These are phyloP conservation scores for Acanthopagrus latus DNA, from an alignment of 2,797 vertebrate species.

Conservation along the genomic window DNA sequence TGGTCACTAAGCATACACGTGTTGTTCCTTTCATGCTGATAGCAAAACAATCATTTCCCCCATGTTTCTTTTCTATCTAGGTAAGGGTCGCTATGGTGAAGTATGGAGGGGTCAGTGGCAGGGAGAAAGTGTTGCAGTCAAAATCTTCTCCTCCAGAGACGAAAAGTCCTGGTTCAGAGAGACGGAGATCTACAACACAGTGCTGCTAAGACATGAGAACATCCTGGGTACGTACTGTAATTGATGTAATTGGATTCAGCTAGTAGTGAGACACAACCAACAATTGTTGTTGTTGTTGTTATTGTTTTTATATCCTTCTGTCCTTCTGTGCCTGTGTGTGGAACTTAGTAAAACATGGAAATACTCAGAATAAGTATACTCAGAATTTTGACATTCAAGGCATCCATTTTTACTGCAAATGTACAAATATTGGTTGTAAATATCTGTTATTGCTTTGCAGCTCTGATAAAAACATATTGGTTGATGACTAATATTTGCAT, in stretches of 20 bases:
- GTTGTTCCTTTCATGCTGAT: not conserved
- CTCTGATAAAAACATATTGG: no score
- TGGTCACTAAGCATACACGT: not conserved
- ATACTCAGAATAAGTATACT: no score
- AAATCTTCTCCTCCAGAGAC: constrained; percentile 98
- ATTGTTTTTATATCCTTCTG: not conserved
- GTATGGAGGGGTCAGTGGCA: constrained; percentile 99
- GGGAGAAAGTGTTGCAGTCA: constrained; percentile 97
- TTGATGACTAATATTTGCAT: not conserved
- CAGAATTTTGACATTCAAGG: no score
- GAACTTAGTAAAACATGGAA: no score
- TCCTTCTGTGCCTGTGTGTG: no score
- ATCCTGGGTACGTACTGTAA: constrained; percentile 89
- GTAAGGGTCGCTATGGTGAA: constrained; percentile 97
- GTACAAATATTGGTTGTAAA: no score
- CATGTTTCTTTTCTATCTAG: constrained; percentile 71
- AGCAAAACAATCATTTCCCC: not conserved
- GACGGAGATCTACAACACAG: constrained; percentile 98
- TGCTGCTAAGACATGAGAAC: constrained; percentile 96
- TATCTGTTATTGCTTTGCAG: no score
- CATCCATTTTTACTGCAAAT: no score
- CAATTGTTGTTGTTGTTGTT: not conserved
- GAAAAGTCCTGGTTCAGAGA: constrained; percentile 99
- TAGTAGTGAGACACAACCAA: not conserved
- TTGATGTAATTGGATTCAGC: not conserved